Evolutionary conservation across 2,113 vertebrate species (phyloP).

Genomic region (Emydura subglobosa): DNA sequence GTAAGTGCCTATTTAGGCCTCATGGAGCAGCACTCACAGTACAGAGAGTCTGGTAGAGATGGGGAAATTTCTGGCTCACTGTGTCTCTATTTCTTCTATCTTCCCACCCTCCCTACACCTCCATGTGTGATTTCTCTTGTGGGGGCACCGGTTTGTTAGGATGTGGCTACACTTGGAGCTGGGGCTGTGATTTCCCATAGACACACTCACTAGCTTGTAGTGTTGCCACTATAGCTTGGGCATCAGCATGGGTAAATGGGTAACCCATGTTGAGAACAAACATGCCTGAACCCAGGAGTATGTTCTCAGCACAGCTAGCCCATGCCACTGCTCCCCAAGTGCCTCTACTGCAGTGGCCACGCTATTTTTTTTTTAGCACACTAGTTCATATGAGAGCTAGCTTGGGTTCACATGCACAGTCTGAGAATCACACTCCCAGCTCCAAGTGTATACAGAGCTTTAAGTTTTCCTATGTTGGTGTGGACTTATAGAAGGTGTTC

Average conservation of each 20-base stretch:
- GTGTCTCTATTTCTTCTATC: not conserved
- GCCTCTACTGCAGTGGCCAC: no score
- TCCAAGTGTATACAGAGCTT: not conserved
- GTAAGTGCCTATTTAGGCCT: not conserved
- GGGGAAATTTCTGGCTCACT: not conserved
- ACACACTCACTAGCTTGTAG: not conserved
- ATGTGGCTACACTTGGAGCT: not conserved
- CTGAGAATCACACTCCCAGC: not conserved
- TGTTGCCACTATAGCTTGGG: not conserved
- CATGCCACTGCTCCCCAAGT: not conserved
- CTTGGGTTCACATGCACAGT: rapidly evolving
- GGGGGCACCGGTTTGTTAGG: not conserved
- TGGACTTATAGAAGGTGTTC: not conserved
- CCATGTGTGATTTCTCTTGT: not conserved
- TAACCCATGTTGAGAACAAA: not conserved
- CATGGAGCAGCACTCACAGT: not conserved
- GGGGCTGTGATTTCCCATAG: not conserved
- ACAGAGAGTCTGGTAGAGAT: not conserved
- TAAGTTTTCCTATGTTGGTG: not conserved
- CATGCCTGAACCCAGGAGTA: not conserved
- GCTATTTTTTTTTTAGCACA: not conserved
- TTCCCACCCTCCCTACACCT: not conserved
- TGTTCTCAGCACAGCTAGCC: not conserved
- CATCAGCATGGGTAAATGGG: not conserved
- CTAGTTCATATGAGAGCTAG: not conserved